Evolutionary conservation across 1,140 invertebrate genomes (phyloP).

Genomic region (Eupristina koningsbergeri): DNA sequence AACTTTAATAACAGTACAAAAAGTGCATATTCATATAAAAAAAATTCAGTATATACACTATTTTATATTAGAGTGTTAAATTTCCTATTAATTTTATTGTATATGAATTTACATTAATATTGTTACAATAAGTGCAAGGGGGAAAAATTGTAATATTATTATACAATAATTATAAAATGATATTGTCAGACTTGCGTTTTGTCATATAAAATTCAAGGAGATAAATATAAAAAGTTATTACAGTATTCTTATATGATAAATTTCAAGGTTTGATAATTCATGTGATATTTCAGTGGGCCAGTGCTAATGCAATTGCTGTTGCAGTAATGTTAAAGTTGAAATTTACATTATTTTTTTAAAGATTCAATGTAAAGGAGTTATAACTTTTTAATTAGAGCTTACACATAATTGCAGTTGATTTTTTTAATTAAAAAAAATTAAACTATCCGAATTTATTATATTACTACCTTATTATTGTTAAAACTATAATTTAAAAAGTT

Average conservation of each 20-base stretch:
- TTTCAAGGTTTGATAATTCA: conserved; percentile 27
- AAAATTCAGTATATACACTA: too few species aligned
- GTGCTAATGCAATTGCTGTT: conserved; percentile 22
- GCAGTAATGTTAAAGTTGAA: background rate
- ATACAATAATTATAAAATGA: background rate
- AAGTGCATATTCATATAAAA: too few species aligned
- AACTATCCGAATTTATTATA: too few species aligned
- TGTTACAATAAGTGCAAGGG: background rate
- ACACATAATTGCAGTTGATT: background rate
- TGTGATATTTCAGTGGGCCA: background rate
- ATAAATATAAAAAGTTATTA: conserved; percentile 23
- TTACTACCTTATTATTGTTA: too few species aligned
- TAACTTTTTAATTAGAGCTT: background rate
- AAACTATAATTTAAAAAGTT: too few species aligned
- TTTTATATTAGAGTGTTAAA: too few species aligned
- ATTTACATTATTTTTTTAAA: conserved; percentile 18
- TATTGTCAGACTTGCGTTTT: background rate
- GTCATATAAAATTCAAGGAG: background rate
- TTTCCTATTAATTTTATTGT: too few species aligned
- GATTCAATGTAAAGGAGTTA: background rate
- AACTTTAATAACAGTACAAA: too few species aligned
- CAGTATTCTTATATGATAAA: conserved; percentile 11
- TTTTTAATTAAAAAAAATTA: too few species aligned
- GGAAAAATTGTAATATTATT: background rate
- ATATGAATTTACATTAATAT: background rate